Base-by-base conservation (phyloP, 2,113 vertebrate species). In the Deroptyus accipitrinus region DNA sequence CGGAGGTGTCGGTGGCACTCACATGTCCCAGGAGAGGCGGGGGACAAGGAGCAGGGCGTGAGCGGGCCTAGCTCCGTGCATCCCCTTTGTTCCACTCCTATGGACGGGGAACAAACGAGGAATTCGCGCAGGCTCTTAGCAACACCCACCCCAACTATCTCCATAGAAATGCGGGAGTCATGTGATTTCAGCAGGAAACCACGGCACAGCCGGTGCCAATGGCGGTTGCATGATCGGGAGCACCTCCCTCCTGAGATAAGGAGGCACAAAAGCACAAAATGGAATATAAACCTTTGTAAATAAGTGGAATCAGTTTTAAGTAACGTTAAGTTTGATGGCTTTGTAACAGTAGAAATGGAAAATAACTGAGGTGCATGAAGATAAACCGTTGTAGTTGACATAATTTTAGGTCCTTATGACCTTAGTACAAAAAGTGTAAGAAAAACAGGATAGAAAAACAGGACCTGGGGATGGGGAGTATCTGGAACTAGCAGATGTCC, bases 101-200 rank as follows among this genome's bases (percentile, higher is more conserved):
- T 87, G 94, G 95, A 93, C 90, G 85, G 95, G 94, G 46, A 85
- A 86, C 91, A 86, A 96, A 85, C 95, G 83, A 88, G 87, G 95
- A 91, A 91, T 84, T 74, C 81, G 94, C 62, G 63, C 84, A 72
- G 86, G 92, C 95, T 64, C 83, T 82, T 49, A 93, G 86, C 93
- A 96, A 93, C 83, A 67, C 93, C 96, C 94, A 94, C 94, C 97
- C 96, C 78, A 81, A 93, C 94, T 69, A 94, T 97, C 95, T 94
- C 96, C 96, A 97, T 97, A 94, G 97, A 96, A 97, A 97, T 96
- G 88, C 93, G 46, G 82, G 95, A 97, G 95, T 94, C 97, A 97
- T 96, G 97, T 97, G 97, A 97, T 94, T 85, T 69, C 88, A 86
- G 76, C 95, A 97, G 97, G 96, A 97, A 97, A 93, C 95, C 75